phyloP scores from a whole-genome alignment of 2,888 invertebrate genomes.

The Macrosoma leucophasiata region DNA sequence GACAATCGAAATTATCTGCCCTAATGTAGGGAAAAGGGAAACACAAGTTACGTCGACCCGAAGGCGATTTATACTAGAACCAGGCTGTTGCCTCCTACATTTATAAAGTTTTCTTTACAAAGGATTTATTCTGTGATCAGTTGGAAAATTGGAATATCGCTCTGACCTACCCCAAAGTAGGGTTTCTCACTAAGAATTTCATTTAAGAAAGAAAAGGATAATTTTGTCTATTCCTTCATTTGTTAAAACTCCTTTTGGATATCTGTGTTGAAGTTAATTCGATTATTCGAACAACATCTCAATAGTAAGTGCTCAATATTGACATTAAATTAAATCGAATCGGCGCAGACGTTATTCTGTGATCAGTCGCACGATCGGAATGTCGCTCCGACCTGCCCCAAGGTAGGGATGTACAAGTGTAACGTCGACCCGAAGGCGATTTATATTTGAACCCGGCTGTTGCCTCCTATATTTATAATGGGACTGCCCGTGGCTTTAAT shows the following conservation, averaged over 20 bases:
- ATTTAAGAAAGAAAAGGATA: too few species aligned
- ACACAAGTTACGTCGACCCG: conserved; percentile 18
- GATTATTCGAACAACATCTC: conserved; percentile 11
- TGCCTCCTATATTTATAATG: conserved; percentile 26
- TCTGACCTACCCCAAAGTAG: conserved; percentile 41
- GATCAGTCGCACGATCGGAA: conserved; percentile 27
- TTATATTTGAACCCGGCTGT: conserved; percentile 22
- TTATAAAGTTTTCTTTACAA: too few species aligned
- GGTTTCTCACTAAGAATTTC: too few species aligned
- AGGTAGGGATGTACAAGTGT: conserved; percentile 31
- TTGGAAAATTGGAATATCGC: conserved; percentile 33
- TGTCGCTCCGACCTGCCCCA: conserved; percentile 41
- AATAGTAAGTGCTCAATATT: conserved; percentile 6
- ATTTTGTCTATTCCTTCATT: too few species aligned
- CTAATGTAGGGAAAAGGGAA: conserved; percentile 38
- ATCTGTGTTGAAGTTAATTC: too few species aligned
- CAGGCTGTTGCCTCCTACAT: conserved; percentile 22
- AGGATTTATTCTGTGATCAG: conserved; percentile 21
- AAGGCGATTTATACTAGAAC: conserved; percentile 18
- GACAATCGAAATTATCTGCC: conserved; percentile 37
- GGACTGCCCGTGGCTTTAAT: conserved; percentile 14
- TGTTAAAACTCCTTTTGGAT: too few species aligned
- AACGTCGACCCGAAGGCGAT: conserved; percentile 15
- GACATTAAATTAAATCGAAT: conserved; percentile 9
- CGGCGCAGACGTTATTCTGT: conserved; percentile 19